Base-by-base conservation (phyloP, 2,797 vertebrate species). In the Arnoldichthys spilopterus region DNA sequence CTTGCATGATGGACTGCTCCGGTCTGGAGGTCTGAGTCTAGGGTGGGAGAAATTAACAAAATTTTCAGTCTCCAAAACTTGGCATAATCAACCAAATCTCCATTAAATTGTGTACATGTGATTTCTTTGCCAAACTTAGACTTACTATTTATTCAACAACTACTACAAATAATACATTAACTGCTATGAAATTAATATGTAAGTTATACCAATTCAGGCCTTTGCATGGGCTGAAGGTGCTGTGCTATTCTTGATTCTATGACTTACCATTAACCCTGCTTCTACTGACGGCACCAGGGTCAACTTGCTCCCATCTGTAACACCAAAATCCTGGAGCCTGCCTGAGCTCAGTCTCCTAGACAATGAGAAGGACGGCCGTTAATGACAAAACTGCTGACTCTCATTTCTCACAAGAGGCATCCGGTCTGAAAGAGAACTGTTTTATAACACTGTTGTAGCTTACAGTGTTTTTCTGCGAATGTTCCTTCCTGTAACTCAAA, bases 221-320 rank as follows among this genome's bases (percentile, higher is more conserved):
- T 1, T 32, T 61, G 13, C 26, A 32, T 1, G 28, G 58, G 13
- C 15, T 20, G 28, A 68, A 69, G n/a, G 37, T 11, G 13, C 22
- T 47, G 47, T 68, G 8, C 18, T 28, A 6, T 49, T 28, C 34
- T 22, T 4, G 26, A 12, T 15, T 61, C 30, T 3, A 20, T 47
- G 63, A 79, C 92, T 93, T 89, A 98, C 97, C 88, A 95, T 94
- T 84, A 96, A 92, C 69, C 95, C 97, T 7, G 96, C 93, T 88
- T 97, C 96, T 66, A 97, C 92, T 1, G 94, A 94, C 69, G 96
- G 96, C 30, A 98, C 94, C 67, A 98, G 91, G 5, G 96, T 98
- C 81, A 98, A 89, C 84, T 93, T 96, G 92, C 96, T 98, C 51
- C 95, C 96, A 88, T 97, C 95, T 61, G 89, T 85, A 78, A 98